phyloP scores from a whole-genome alignment of 2,113 vertebrate species.

The Carettochelys insculpta region DNA sequence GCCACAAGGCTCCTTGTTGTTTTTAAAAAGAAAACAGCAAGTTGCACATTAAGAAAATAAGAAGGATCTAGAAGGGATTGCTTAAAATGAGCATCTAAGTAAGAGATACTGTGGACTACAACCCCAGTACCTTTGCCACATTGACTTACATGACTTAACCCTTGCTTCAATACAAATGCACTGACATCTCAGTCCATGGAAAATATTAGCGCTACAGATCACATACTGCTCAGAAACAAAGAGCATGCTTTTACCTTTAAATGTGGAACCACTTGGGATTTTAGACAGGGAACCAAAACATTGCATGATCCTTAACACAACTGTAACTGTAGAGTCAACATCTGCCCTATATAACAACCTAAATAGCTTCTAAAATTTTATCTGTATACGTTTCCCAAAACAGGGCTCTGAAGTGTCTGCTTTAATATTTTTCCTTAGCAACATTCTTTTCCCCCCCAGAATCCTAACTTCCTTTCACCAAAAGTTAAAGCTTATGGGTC shows the following conservation, averaged over 20 bases:
- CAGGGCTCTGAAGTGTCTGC: not conserved
- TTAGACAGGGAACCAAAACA: constrained; percentile 54
- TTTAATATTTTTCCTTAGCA: not conserved
- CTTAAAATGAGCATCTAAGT: not conserved
- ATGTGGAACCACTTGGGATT: constrained; percentile 25
- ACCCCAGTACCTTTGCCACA: not conserved
- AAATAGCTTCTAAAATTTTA: not conserved
- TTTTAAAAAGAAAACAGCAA: rapidly evolving
- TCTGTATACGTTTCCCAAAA: not conserved
- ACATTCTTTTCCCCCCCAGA: constrained; percentile 13
- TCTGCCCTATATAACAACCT: not conserved
- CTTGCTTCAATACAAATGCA: not conserved
- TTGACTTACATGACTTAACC: too few relatives aligned
- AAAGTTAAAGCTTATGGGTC: not conserved
- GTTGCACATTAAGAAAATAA: not conserved
- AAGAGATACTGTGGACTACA: not conserved
- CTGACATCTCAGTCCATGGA: not conserved
- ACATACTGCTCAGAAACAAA: not conserved
- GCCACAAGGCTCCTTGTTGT: too few relatives aligned
- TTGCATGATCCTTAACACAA: constrained; percentile 40
- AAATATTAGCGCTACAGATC: not conserved
- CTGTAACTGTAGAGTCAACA: constrained; percentile 51
- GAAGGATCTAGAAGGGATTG: not conserved
- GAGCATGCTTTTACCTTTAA: constrained; percentile 41
- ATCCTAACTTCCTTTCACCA: constrained; percentile 19